Conservation (phyloP, 2,888 invertebrate species). For the Orthosia gracilis region DNA sequence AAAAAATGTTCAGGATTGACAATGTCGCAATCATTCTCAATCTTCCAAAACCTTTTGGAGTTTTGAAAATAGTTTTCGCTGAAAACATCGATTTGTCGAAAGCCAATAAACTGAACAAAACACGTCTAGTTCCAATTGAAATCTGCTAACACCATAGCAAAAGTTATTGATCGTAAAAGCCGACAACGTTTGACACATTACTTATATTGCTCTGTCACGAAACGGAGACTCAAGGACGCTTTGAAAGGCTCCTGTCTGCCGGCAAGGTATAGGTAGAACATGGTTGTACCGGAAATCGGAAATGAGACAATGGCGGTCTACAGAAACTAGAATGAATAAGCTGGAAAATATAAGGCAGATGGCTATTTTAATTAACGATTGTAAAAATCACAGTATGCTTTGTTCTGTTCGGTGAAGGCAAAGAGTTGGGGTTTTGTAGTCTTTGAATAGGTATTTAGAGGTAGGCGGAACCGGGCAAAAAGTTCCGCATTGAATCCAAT, state of each 20-base stretch:
- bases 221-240: slow-evolving; percentile 46
- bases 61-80: not conserved
- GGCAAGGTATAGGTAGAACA: slow-evolving; percentile 34
- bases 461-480: no score
- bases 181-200: slow-evolving; percentile 46
- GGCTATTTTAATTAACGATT: not conserved
- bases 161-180: slow-evolving; percentile 60
- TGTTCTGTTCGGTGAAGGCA: not conserved
- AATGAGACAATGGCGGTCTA: slow-evolving; percentile 50
- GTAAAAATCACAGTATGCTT: not conserved
- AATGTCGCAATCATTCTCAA: no score
- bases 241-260: slow-evolving; percentile 38
- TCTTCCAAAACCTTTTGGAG: not conserved
- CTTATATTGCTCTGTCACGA: slow-evolving; percentile 61
- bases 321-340: slow-evolving; percentile 12
- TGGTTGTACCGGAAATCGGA: slow-evolving; percentile 58
- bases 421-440: not conserved
- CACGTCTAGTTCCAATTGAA: slow-evolving; percentile 35
- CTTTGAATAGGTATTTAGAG: not conserved
- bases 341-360: not conserved
- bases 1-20: no score
- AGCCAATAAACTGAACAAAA: slow-evolving; percentile 1
- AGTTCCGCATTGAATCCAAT: not conserved
- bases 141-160: slow-evolving; percentile 37
- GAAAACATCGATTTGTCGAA: not conserved